These are phyloP conservation scores for Neofelis nebulosa DNA, from an alignment of 2,113 vertebrate species.

Conservation along the genomic window DNA sequence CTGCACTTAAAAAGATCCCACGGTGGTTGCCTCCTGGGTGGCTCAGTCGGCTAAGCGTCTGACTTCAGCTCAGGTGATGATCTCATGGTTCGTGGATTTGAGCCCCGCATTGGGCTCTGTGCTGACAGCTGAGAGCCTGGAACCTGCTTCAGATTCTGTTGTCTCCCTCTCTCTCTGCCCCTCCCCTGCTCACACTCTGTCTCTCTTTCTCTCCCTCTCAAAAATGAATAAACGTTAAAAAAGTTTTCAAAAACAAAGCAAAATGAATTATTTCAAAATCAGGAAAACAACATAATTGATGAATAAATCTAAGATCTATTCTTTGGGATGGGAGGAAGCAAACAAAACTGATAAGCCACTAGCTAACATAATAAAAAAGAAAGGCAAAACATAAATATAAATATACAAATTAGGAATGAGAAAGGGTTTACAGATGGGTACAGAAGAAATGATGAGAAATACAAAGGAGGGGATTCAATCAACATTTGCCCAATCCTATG, in stretches of 20 bases:
- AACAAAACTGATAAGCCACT: slow-evolving; percentile 13
- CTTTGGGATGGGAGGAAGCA: neutral
- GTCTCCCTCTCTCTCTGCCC: neutral
- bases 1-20: neutral
- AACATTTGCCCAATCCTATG: neutral
- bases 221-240: neutral
- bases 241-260: neutral
- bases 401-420: neutral
- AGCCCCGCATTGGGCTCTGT: neutral
- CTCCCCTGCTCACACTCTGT: neutral
- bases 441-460: neutral
- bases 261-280: neutral
- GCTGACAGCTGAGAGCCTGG: neutral
- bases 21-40: neutral
- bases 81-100: neutral
- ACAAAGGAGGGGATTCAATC: neutral
- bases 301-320: slow-evolving; percentile 22
- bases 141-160: no score
- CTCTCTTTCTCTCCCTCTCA: neutral
- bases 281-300: neutral
- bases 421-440: neutral
- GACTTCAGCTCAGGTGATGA: neutral
- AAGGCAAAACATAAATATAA: neutral
- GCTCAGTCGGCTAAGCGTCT: neutral
- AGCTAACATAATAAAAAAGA: neutral